Conservation (phyloP, 2,888 invertebrate genomes). For the Diarsia rubi region DNA sequence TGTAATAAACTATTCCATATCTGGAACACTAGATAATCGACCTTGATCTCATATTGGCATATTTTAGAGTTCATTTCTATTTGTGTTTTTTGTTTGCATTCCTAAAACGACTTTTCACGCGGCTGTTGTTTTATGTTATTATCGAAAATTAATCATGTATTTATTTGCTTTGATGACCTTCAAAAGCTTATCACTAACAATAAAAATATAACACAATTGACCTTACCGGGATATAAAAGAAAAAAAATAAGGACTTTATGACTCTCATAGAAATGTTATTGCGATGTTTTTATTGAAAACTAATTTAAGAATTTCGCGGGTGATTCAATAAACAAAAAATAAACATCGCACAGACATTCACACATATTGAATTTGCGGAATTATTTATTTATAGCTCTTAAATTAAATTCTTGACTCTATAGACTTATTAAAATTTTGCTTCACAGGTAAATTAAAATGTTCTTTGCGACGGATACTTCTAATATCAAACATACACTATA, state of each 20-base stretch:
- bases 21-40: constrained; percentile 44
- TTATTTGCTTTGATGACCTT: constrained; percentile 5
- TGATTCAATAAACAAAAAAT: constrained; percentile 40
- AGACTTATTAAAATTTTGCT: neutral
- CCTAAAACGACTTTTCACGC: neutral
- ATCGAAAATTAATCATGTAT: neutral
- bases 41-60: constrained; percentile 54
- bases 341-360: constrained; percentile 21
- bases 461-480: constrained; percentile 10
- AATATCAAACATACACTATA: constrained; percentile 12
- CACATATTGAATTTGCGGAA: constrained; percentile 5
- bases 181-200: constrained; percentile 13
- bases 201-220: constrained; percentile 9
- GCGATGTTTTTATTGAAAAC: constrained; percentile 17
- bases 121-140: neutral
- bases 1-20: constrained; percentile 65
- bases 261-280: constrained; percentile 25
- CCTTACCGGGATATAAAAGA: constrained; percentile 19
- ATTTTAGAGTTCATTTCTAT: constrained; percentile 43
- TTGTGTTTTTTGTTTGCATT: constrained; percentile 25
- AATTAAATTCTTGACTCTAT: neutral
- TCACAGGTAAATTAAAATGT: neutral
- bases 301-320: constrained; percentile 34
- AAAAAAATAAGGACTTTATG: constrained; percentile 20
- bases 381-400: neutral